phyloP scores from a whole-genome alignment of 1,140 invertebrate genomes.

The Drosophila sproati region DNA sequence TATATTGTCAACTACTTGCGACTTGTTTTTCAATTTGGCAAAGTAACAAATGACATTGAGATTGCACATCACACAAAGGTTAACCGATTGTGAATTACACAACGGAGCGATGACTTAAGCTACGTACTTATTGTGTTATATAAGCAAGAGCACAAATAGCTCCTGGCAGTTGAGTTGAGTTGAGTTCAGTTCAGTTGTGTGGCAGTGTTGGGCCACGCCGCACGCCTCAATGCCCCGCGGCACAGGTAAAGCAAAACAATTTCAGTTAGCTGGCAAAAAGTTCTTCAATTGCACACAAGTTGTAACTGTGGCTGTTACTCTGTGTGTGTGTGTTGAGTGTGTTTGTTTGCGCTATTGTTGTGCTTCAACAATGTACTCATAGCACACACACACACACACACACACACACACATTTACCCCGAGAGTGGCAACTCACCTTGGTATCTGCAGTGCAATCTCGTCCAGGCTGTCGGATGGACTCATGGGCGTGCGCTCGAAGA shows the following conservation, averaged over 20 bases:
- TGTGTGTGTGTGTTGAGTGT: conserved; percentile 1
- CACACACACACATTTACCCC: neutral
- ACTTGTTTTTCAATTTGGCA: neutral
- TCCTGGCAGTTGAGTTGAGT: neutral
- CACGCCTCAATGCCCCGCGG: neutral
- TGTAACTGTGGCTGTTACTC: neutral
- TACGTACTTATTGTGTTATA: conserved; percentile 31
- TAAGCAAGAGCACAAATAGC: conserved; percentile 11
- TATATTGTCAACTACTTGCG: too few species aligned
- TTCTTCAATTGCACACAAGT: conserved; percentile 33
- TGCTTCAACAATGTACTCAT: conserved; percentile 32
- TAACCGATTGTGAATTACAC: conserved; percentile 27
- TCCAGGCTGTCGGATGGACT: conserved; percentile 94
- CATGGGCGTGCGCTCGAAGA: conserved; percentile 93
- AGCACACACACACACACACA: conserved; percentile 8
- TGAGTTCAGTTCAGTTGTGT: neutral
- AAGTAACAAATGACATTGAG: conserved; percentile 24
- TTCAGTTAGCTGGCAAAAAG: conserved; percentile 25
- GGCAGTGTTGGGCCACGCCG: neutral
- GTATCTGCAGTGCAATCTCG: conserved; percentile 95
- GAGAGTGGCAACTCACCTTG: conserved; percentile 88
- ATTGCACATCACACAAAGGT: conserved; percentile 32
- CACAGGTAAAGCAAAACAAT: conserved; percentile 40
- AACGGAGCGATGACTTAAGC: conserved; percentile 33
- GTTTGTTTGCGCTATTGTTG: conserved; percentile 11